These are phyloP conservation scores for Blastobasis adustella DNA, from an alignment of 2,888 invertebrate species.

Conservation along the genomic window DNA sequence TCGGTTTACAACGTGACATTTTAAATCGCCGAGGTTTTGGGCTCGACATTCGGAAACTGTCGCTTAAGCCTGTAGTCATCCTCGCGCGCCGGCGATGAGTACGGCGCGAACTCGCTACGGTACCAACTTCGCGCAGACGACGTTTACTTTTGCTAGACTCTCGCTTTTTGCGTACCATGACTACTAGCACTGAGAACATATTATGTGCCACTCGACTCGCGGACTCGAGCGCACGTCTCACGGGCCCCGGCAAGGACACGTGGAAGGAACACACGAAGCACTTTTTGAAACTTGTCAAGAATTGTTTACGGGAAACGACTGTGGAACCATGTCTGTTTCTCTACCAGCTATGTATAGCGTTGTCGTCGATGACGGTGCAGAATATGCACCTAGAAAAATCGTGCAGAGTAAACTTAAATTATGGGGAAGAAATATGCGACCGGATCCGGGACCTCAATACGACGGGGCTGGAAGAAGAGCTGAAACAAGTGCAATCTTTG, in stretches of 20 bases:
- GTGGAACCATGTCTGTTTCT: conserved; percentile 80
- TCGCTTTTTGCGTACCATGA: conserved; percentile 49
- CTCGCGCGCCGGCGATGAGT: conserved; percentile 35
- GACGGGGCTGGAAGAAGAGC: conserved; percentile 53
- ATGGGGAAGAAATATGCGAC: conserved; percentile 70
- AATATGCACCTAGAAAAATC: conserved; percentile 76
- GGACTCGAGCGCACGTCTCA: conserved; percentile 52
- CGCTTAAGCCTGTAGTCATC: conserved; percentile 51
- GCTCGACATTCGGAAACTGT: conserved; percentile 50
- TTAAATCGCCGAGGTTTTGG: conserved; percentile 62
- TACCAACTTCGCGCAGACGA: conserved; percentile 22
- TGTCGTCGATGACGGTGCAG: conserved; percentile 77
- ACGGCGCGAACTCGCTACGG: conserved; percentile 35
- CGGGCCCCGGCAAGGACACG: conserved; percentile 32
- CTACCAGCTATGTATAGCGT: conserved; percentile 78
- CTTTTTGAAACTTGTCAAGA: conserved; percentile 47
- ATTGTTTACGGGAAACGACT: conserved; percentile 59
- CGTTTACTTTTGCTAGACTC: conserved; percentile 46
- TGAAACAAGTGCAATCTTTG: conserved; percentile 59
- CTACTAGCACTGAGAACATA: conserved; percentile 40
- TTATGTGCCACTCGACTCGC: conserved; percentile 41
- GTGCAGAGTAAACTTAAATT: conserved; percentile 69
- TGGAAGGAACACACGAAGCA: conserved; percentile 51
- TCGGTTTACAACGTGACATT: conserved; percentile 58
- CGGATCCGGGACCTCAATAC: conserved; percentile 56